Evolutionary conservation across 2,797 vertebrate species (phyloP).

Genomic region (Diplodus puntazzo): DNA sequence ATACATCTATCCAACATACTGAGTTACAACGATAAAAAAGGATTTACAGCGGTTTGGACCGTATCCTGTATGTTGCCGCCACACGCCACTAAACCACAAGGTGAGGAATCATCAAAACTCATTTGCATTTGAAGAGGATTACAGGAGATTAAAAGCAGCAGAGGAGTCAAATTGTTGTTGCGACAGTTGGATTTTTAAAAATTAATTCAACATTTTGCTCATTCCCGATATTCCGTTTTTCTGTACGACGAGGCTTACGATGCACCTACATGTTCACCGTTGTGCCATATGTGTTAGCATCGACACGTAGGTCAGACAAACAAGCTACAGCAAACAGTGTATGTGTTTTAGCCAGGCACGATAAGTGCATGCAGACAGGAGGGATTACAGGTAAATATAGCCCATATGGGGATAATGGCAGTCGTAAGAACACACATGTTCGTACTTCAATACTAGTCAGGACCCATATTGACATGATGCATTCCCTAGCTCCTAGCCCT

Average conservation of each 20-base stretch:
- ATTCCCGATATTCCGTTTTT: constrained; percentile 7
- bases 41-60: constrained; percentile 17
- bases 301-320: constrained; percentile 30
- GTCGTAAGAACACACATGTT: constrained; percentile 25
- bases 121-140: constrained; percentile 44
- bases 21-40: not conserved
- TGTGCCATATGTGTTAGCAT: not conserved
- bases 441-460: constrained; percentile 2
- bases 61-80: not conserved
- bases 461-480: not conserved
- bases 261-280: not conserved
- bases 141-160: constrained; percentile 42
- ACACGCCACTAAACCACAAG: not conserved
- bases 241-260: not conserved
- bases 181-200: constrained; percentile 7
- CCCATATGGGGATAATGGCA: constrained; percentile 50
- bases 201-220: not conserved
- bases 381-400: constrained; percentile 46
- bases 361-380: constrained; percentile 15
- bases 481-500: not conserved
- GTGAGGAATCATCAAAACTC: constrained; percentile 11
- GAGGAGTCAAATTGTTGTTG: constrained; percentile 2
- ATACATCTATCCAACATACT: not conserved
- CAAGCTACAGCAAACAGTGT: constrained; percentile 6
- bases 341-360: constrained; percentile 25